phyloP scores from a whole-genome alignment of 37 sponge, comb jelly and placozoan species.

The Beroe ovata region DNA sequence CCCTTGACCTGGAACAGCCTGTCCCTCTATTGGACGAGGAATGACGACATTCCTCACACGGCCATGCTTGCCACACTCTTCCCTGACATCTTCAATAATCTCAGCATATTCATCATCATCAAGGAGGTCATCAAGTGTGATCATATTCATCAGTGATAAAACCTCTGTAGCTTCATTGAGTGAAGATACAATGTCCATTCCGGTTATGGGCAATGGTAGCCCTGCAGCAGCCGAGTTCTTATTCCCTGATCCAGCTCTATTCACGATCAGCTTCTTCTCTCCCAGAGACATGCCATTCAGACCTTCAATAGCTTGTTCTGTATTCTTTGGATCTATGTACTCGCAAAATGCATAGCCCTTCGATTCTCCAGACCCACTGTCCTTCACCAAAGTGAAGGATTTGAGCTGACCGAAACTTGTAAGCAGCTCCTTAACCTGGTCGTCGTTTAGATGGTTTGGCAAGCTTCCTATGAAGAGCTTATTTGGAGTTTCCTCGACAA shows the following conservation, averaged over 20 bases:
- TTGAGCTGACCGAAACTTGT: conserved; percentile 91
- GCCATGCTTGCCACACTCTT: conserved; percentile 91
- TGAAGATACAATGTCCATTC: conserved; percentile 38
- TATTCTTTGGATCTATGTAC: conserved; percentile 80
- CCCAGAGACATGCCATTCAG: conserved; percentile 98
- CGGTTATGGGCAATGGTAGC: background rate
- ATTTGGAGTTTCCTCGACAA: conserved; percentile 90
- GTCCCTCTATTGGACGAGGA: conserved; percentile 85
- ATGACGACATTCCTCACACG: conserved; percentile 80
- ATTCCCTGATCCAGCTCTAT: conserved; percentile 94
- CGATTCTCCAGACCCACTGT: conserved; percentile 91
- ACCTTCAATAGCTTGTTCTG: conserved; percentile 98
- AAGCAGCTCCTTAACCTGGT: conserved; percentile 96
- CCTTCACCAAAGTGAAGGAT: conserved; percentile 98
- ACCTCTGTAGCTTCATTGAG: conserved; percentile 69
- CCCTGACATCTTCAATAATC: conserved; percentile 96
- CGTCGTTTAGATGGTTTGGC: conserved; percentile 94
- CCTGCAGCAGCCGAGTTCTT: conserved; percentile 70
- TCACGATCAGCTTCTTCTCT: conserved; percentile 99
- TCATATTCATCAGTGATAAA: conserved; percentile 98
- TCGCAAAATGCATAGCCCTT: conserved; percentile 99
- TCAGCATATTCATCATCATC: conserved; percentile 99
- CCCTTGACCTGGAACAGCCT: conserved; percentile 88
- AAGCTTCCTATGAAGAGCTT: conserved; percentile 96
- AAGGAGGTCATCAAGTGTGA: conserved; percentile 85